phyloP scores from a whole-genome alignment of 2,888 invertebrate species.

The Lasiommata megera region DNA sequence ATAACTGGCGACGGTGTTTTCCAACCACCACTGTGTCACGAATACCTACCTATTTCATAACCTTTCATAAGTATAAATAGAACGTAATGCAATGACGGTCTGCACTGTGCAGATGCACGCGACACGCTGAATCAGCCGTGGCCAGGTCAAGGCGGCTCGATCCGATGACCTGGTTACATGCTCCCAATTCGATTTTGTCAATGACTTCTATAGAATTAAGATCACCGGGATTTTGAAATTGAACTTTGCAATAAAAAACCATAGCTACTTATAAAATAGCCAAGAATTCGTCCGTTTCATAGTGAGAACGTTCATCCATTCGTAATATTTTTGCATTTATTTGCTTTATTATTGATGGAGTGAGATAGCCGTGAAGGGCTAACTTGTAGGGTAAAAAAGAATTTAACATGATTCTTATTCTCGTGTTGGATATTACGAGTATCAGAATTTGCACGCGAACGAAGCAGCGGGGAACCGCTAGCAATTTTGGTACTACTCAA shows the following conservation, averaged over 20 bases:
- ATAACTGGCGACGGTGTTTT: slow-evolving; percentile 1
- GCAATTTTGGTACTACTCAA: too few relatives aligned
- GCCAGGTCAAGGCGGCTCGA: slow-evolving; percentile 50
- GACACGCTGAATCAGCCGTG: slow-evolving; percentile 47
- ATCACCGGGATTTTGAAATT: not conserved
- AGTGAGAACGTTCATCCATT: too few relatives aligned
- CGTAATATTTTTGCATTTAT: too few relatives aligned
- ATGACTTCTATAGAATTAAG: slow-evolving; percentile 30
- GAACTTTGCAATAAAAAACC: not conserved
- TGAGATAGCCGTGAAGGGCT: too few relatives aligned
- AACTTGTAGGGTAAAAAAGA: too few relatives aligned
- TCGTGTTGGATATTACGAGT: too few relatives aligned
- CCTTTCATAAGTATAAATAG: slow-evolving; percentile 32
- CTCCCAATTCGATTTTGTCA: slow-evolving; percentile 42
- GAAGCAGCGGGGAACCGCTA: too few relatives aligned
- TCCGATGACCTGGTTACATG: slow-evolving; percentile 59
- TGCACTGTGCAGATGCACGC: slow-evolving; percentile 32
- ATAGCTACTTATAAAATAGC: too few relatives aligned
- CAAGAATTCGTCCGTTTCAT: too few relatives aligned
- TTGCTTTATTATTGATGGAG: too few relatives aligned
- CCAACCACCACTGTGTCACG: slow-evolving; percentile 5
- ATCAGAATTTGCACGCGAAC: too few relatives aligned
- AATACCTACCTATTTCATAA: slow-evolving; percentile 27
- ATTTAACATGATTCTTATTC: too few relatives aligned
- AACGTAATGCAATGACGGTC: slow-evolving; percentile 25